These are phyloP conservation scores for Microctenopoma steveboyesi DNA, from an alignment of 2,797 vertebrate genomes.

Conservation along the genomic window DNA sequence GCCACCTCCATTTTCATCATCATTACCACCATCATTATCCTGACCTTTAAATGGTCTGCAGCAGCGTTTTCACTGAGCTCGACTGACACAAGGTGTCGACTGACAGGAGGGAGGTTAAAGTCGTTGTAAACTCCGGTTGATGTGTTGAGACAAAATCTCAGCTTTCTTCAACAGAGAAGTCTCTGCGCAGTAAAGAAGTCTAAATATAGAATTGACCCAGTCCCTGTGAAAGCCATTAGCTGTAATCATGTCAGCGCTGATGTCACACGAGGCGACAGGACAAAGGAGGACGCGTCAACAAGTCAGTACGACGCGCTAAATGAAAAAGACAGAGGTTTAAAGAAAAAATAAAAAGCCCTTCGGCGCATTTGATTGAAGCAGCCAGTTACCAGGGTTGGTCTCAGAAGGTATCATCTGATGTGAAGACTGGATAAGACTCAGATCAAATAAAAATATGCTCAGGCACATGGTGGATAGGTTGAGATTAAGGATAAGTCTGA, in stretches of 20 bases:
- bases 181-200: slow-evolving; percentile 42
- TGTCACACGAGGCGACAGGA: slow-evolving; percentile 73
- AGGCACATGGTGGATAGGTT: slow-evolving; percentile 49
- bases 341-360: slow-evolving; percentile 7
- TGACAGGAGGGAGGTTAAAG: slow-evolving; percentile 50
- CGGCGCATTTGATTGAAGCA: slow-evolving; percentile 64
- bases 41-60: slow-evolving; percentile 26
- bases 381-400: slow-evolving; percentile 57
- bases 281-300: slow-evolving; percentile 76
- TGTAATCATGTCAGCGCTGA: slow-evolving; percentile 76
- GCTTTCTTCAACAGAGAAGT: slow-evolving; percentile 40
- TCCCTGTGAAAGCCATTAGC: slow-evolving; percentile 75
- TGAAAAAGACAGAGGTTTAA: slow-evolving; percentile 50
- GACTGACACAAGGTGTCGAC: slow-evolving; percentile 21
- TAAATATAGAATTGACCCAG: slow-evolving; percentile 66
- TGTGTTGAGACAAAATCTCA: slow-evolving; percentile 39
- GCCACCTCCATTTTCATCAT: slow-evolving; percentile 6
- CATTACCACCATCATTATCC: slow-evolving; percentile 14
- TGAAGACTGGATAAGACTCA: slow-evolving; percentile 55
- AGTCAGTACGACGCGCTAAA: slow-evolving; percentile 61
- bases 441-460: slow-evolving; percentile 65
- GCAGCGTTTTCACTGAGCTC: not conserved
- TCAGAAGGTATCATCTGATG: slow-evolving; percentile 56
- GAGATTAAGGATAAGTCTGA: slow-evolving; percentile 64
- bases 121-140: slow-evolving; percentile 34